A percentile compares a stretch with the other conserved stretches of the same genome.
phyloP scores from a whole-genome alignment of 2,888 invertebrate species.

The Amitus sp. region DNA sequence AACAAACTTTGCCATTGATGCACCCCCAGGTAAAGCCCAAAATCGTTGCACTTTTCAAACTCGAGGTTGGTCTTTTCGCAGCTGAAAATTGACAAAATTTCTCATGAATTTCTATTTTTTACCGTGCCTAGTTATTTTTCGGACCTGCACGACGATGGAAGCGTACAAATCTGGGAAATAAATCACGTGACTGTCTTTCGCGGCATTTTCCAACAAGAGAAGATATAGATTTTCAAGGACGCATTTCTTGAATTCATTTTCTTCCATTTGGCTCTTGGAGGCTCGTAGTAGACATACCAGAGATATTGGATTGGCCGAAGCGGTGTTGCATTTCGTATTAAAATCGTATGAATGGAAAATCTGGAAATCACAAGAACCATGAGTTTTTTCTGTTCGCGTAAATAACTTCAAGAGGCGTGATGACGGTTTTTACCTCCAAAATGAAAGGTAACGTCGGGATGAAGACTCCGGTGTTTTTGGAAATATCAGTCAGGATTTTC shows the following conservation, averaged over 20 bases:
- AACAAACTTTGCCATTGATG: constrained; percentile 36
- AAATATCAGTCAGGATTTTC: constrained; percentile 82
- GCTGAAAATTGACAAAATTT: constrained; percentile 65
- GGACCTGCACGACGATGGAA: constrained; percentile 79
- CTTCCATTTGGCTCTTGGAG: constrained; percentile 86
- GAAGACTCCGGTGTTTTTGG: constrained; percentile 80
- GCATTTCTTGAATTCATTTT: constrained; percentile 90
- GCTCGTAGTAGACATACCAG: constrained; percentile 85
- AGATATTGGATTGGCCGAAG: constrained; percentile 90
- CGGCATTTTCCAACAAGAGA: constrained; percentile 78
- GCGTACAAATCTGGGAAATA: constrained; percentile 87
- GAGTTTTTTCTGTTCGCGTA: no score
- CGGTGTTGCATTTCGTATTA: constrained; percentile 83
- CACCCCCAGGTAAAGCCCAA: constrained; percentile 42
- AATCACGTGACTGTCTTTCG: constrained; percentile 78
- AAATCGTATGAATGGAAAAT: constrained; percentile 83
- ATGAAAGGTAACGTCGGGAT: constrained; percentile 88
- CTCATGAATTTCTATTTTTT: no score
- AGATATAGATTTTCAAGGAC: constrained; percentile 84
- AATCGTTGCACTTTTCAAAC: no score
- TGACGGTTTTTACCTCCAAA: constrained; percentile 82
- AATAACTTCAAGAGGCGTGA: no score
- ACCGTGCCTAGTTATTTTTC: no score
- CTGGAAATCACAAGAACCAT: constrained; percentile 71
- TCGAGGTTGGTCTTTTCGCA: constrained; percentile 16